These are phyloP conservation scores for Aporophyla lueneburgensis DNA, from an alignment of 2,888 invertebrate species.

Conservation along the genomic window DNA sequence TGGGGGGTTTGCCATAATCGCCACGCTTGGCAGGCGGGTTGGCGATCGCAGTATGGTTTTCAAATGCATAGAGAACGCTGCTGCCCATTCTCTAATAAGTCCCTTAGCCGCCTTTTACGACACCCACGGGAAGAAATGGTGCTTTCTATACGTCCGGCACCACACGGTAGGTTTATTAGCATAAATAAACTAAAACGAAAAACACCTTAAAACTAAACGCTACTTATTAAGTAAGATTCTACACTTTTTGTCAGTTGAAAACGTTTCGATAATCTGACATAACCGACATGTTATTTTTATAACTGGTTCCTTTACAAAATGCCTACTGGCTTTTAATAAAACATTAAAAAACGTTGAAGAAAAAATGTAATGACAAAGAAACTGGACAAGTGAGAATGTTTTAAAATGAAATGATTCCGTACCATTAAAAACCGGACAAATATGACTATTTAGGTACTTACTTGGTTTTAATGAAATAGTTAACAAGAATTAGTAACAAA, in stretches of 20 bases:
- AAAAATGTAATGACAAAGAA: constrained; percentile 13
- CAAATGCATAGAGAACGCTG: too few species aligned
- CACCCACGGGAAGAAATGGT: too few species aligned
- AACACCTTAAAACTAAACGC: too few species aligned
- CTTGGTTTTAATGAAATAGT: too few species aligned
- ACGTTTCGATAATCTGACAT: constrained; percentile 26
- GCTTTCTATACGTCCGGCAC: too few species aligned
- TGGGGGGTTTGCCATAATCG: too few species aligned
- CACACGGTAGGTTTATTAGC: neutral
- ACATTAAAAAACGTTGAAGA: constrained; percentile 12
- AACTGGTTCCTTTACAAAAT: constrained; percentile 32
- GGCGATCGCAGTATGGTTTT: too few species aligned
- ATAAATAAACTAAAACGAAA: neutral
- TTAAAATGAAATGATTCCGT: constrained; percentile 23
- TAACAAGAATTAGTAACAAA: neutral
- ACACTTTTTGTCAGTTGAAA: constrained; percentile 5
- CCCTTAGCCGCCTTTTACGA: too few species aligned
- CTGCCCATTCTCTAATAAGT: too few species aligned
- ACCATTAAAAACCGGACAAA: neutral
- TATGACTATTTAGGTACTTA: too few species aligned
- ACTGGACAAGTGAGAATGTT: constrained; percentile 15
- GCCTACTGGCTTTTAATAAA: constrained; percentile 28
- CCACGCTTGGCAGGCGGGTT: too few species aligned
- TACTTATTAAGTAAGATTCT: neutral
- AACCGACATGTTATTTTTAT: constrained; percentile 4